These are phyloP conservation scores for Balanococcus diminutus DNA, from an alignment of 2,888 invertebrate species.

Conservation along the genomic window DNA sequence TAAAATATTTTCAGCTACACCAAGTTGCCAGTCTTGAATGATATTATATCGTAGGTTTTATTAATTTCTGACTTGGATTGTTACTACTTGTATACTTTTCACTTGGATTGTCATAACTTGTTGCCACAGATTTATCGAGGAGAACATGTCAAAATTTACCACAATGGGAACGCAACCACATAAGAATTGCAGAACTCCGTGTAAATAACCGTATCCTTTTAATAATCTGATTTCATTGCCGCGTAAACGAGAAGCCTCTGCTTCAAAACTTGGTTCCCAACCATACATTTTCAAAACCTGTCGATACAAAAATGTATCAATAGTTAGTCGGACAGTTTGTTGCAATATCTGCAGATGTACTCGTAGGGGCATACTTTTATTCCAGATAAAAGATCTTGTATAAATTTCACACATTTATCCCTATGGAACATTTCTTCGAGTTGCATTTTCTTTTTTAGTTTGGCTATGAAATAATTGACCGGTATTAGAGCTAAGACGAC, in stretches of 20 bases:
- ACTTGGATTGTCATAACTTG: too few relatives aligned
- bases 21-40: too few relatives aligned
- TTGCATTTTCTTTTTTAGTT: slow-evolving; percentile 63
- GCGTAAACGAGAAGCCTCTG: slow-evolving; percentile 66
- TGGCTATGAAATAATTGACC: slow-evolving; percentile 63
- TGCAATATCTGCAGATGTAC: background rate
- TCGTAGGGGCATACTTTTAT: slow-evolving; percentile 57
- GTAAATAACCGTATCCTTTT: slow-evolving; percentile 66
- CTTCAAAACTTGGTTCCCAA: slow-evolving; percentile 69
- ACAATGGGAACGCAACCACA: slow-evolving; percentile 70
- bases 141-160: slow-evolving; percentile 61
- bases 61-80: too few relatives aligned
- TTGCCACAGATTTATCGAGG: background rate
- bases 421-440: slow-evolving; percentile 66
- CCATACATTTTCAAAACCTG: slow-evolving; percentile 69
- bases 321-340: too few relatives aligned
- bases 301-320: slow-evolving; percentile 52
- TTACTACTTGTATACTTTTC: too few relatives aligned
- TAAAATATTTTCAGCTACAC: too few relatives aligned
- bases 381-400: slow-evolving; percentile 58
- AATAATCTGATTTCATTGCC: slow-evolving; percentile 66
- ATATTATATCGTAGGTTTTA: too few relatives aligned
- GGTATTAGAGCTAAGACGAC: slow-evolving; percentile 66
- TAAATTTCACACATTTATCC: slow-evolving; percentile 65
- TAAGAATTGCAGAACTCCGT: slow-evolving; percentile 66